Conservation (phyloP, 1,140 invertebrate genomes). For the Halesus radiatus region DNA sequence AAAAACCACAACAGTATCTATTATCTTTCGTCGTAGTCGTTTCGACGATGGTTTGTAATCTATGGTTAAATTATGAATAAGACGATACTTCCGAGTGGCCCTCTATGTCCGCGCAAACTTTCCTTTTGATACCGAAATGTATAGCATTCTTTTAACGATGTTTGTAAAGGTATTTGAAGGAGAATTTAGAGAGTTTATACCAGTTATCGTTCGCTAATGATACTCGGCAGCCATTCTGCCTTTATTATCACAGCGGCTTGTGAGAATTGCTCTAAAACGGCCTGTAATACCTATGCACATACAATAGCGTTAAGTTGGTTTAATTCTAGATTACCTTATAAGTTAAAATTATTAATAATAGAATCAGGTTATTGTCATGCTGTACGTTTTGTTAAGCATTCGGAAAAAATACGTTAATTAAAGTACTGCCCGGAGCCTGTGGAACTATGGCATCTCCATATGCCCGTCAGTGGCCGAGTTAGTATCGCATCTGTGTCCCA, state of each 20-base stretch:
- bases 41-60: no score
- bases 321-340: no score
- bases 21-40: not conserved
- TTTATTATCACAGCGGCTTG: conserved; percentile 22
- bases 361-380: no score
- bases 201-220: conserved; percentile 32
- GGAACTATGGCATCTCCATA: no score
- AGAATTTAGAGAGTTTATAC: conserved; percentile 31
- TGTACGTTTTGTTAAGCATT: no score
- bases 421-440: no score
- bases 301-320: no score
- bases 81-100: conserved; percentile 15
- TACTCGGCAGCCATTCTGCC: conserved; percentile 26
- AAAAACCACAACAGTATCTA: no score
- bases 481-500: no score
- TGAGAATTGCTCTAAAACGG: not conserved
- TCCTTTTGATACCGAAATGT: conserved; percentile 52
- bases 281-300: not conserved
- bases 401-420: no score
- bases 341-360: no score
- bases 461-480: no score
- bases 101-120: conserved; percentile 46
- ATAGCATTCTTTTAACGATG: conserved; percentile 45
- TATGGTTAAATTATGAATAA: not conserved
- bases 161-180: conserved; percentile 49